These are phyloP conservation scores for Cydia strobilella DNA, from an alignment of 1,140 invertebrate genomes.

Conservation along the genomic window DNA sequence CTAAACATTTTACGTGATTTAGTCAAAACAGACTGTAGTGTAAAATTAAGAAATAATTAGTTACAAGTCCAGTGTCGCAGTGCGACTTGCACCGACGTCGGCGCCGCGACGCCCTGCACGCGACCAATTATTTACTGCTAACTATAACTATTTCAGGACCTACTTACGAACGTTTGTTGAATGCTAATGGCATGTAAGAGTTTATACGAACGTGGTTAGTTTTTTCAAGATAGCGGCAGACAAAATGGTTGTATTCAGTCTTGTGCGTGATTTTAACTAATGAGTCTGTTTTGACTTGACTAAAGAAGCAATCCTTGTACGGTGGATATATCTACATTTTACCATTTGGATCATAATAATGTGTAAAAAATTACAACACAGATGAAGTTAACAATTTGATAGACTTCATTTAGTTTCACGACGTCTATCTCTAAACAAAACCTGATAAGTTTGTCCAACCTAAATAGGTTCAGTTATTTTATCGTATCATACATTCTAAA, in stretches of 20 bases:
- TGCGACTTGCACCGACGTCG: conserved; percentile 19
- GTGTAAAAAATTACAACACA: no score
- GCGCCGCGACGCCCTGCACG: conserved; percentile 56
- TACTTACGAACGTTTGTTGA: conserved; percentile 1
- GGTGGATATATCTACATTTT: no score
- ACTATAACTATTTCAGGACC: conserved; percentile 16
- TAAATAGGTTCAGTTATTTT: neutral
- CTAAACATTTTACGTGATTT: neutral
- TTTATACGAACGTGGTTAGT: neutral
- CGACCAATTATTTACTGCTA: conserved; percentile 18
- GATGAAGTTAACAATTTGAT: no score
- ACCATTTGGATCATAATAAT: no score
- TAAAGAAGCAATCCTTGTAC: no score
- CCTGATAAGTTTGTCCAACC: neutral
- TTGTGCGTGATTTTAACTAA: no score
- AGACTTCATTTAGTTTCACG: no score
- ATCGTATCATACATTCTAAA: conserved; percentile 1
- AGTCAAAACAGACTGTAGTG: neutral
- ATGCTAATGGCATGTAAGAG: conserved; percentile 6
- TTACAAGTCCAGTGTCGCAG: conserved; percentile 17
- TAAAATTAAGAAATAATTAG: conserved; percentile 12
- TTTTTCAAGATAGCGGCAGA: neutral
- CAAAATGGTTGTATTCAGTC: neutral
- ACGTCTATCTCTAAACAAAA: neutral
- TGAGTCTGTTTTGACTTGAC: no score